Conservation (phyloP, 2,888 invertebrate genomes). For the Anodontia alba region DNA sequence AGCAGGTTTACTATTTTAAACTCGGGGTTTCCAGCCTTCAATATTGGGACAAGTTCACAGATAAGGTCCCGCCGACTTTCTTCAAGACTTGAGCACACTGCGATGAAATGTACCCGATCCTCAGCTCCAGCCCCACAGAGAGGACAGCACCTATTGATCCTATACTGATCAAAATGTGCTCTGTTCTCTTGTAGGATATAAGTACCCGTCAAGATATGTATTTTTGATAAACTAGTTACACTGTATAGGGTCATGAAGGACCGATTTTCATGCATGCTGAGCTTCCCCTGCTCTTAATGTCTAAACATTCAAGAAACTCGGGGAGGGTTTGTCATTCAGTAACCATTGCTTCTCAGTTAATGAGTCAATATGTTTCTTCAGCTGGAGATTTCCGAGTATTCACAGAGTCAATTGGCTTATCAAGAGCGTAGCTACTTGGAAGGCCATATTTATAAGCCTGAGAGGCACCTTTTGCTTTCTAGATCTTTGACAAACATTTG, state of each 20-base stretch:
- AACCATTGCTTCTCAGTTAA: background rate
- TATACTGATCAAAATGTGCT: background rate
- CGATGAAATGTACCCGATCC: background rate
- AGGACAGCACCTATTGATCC: background rate
- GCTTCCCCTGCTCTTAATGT: background rate
- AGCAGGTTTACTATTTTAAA: no score
- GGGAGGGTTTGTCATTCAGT: no score
- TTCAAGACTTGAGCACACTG: background rate
- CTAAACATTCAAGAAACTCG: background rate
- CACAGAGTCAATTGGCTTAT: background rate
- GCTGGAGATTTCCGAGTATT: background rate
- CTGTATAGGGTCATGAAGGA: background rate
- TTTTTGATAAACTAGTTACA: background rate
- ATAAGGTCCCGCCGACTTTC: background rate
- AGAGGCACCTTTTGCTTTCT: background rate
- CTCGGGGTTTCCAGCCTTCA: no score
- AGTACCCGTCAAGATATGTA: background rate
- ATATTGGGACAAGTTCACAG: no score
- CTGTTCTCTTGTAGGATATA: background rate
- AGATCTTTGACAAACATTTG: background rate
- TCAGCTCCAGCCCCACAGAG: background rate
- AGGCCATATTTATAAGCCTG: background rate
- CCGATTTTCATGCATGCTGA: background rate
- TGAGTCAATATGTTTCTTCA: background rate
- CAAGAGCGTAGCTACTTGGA: background rate